Evolutionary conservation across 2,113 vertebrate species (phyloP).

Genomic region (Atherinomorus stipes): DNA sequence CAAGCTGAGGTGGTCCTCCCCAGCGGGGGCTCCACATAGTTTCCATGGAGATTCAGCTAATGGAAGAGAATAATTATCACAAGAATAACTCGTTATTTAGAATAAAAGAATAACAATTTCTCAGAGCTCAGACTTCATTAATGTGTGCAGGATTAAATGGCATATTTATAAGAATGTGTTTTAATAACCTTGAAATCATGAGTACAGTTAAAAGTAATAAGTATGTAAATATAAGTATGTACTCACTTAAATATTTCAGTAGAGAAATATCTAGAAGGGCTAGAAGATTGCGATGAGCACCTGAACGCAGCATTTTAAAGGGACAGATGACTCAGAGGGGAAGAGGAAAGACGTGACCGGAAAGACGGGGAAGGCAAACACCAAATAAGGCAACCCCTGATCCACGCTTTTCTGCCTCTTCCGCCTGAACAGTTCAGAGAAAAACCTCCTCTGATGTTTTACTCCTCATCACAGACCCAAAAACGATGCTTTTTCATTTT

Average conservation of each 20-base stretch:
- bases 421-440: slow-evolving; percentile 19
- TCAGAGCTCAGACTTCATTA: no score
- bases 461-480: not conserved
- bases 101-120: no score
- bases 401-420: slow-evolving; percentile 35
- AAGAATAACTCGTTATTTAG: no score
- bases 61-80: no score
- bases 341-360: slow-evolving; percentile 52
- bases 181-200: not conserved
- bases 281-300: not conserved
- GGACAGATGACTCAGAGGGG: slow-evolving; percentile 62
- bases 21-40: no score
- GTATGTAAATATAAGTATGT: not conserved
- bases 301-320: slow-evolving; percentile 74
- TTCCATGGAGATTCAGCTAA: no score
- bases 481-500: not conserved
- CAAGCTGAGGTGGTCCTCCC: not conserved
- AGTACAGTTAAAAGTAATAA: not conserved
- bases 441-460: slow-evolving; percentile 1
- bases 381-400: slow-evolving; percentile 69
- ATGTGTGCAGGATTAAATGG: not conserved
- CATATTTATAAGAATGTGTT: not conserved
- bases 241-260: not conserved
- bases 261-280: slow-evolving; percentile 7
- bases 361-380: slow-evolving; percentile 35